These are phyloP conservation scores for Phyllostomus hastatus DNA, from an alignment of 2,113 vertebrate genomes.

Conservation along the genomic window DNA sequence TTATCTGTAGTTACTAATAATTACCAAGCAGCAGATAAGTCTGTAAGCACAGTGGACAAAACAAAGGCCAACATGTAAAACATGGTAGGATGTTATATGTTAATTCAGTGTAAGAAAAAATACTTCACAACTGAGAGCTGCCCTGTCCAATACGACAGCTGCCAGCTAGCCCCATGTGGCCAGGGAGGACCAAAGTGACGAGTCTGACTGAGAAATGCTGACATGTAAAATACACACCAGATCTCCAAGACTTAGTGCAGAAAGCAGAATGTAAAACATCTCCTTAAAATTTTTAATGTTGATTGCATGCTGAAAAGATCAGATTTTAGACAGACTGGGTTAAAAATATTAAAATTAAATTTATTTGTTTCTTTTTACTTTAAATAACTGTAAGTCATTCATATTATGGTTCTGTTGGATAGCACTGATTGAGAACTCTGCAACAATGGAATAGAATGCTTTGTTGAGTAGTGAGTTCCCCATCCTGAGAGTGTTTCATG, in stretches of 20 bases:
- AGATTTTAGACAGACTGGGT: neutral
- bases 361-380: neutral
- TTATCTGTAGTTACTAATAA: neutral
- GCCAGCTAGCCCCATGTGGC: neutral
- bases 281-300: neutral
- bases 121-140: rapidly evolving
- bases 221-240: neutral
- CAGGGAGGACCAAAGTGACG: rapidly evolving
- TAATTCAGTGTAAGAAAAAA: neutral
- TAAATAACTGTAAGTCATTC: neutral
- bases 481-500: neutral
- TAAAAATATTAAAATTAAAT: neutral
- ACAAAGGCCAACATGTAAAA: neutral
- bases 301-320: neutral
- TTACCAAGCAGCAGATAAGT: neutral
- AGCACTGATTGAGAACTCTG: neutral
- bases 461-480: neutral
- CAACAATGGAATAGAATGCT: neutral
- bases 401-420: neutral
- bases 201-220: neutral
- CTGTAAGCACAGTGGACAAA: neutral
- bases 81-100: neutral
- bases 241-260: neutral
- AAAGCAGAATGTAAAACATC: neutral
- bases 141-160: rapidly evolving